Evolutionary conservation across 1,140 invertebrate species (phyloP).

Genomic region (Diorhabda elongata): DNA sequence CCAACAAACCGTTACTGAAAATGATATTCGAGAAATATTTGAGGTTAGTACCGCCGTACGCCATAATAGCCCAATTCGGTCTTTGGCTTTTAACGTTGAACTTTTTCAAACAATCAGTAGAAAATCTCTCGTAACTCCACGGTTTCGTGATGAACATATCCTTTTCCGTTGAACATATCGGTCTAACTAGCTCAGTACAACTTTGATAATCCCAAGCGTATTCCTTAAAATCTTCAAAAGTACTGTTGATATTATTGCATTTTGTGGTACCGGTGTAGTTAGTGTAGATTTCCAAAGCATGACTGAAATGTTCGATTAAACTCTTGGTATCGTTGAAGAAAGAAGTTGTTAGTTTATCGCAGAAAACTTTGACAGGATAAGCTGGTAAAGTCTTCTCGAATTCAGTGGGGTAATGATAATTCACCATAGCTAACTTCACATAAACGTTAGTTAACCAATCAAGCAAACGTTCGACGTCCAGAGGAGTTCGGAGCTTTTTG

Average conservation of each 20-base stretch:
- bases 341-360: constrained; percentile 47
- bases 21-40: constrained; percentile 74
- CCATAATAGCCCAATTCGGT: constrained; percentile 60
- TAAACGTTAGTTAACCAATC: constrained; percentile 66
- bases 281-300: constrained; percentile 71
- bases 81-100: constrained; percentile 63
- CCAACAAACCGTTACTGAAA: constrained; percentile 86
- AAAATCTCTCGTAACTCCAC: constrained; percentile 72
- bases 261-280: constrained; percentile 72
- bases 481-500: constrained; percentile 55
- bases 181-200: constrained; percentile 96
- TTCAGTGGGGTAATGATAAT: constrained; percentile 84
- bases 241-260: constrained; percentile 59
- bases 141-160: constrained; percentile 78
- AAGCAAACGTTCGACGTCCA: constrained; percentile 55
- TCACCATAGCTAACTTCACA: constrained; percentile 80
- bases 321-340: constrained; percentile 51
- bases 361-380: constrained; percentile 68
- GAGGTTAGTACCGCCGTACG: constrained; percentile 78
- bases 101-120: constrained; percentile 62
- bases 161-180: constrained; percentile 75
- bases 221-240: constrained; percentile 57
- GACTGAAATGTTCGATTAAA: constrained; percentile 60
- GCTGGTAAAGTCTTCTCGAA: constrained; percentile 81
- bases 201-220: constrained; percentile 75